phyloP scores from a whole-genome alignment of 2,888 invertebrate species.

The Muscina levida region DNA sequence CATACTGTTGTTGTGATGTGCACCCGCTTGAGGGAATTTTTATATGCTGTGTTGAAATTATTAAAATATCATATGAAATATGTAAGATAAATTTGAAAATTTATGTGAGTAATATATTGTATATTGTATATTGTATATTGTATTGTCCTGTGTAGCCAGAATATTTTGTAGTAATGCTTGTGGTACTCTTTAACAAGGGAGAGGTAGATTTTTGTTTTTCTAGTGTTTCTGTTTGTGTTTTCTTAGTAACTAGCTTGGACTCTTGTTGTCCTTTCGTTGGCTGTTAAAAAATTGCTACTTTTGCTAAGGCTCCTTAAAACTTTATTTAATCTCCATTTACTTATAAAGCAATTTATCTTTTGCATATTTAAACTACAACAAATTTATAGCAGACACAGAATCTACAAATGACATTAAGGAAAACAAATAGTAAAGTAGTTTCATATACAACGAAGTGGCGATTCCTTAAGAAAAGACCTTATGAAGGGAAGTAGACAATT shows the following conservation, averaged over 20 bases:
- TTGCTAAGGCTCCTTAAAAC: constrained; percentile 43
- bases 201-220: too few relatives aligned
- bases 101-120: background rate
- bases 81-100: constrained; percentile 1
- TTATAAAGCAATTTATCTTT: constrained; percentile 54
- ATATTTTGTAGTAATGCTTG: too few relatives aligned
- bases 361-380: constrained; percentile 5
- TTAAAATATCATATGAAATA: background rate
- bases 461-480: background rate
- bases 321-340: constrained; percentile 57
- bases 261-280: too few relatives aligned
- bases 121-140: too few relatives aligned
- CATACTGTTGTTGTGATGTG: too few relatives aligned
- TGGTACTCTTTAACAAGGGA: too few relatives aligned
- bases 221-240: too few relatives aligned
- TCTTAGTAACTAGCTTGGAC: too few relatives aligned
- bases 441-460: background rate
- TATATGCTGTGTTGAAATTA: background rate
- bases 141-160: too few relatives aligned
- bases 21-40: too few relatives aligned
- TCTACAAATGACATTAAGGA: background rate
- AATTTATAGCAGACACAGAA: background rate
- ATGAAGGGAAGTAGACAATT: too few relatives aligned
- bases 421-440: background rate
- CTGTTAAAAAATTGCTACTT: too few relatives aligned